Evolutionary conservation across 2,797 vertebrate genomes (phyloP).

Genomic region (Syngnathus acus): DNA sequence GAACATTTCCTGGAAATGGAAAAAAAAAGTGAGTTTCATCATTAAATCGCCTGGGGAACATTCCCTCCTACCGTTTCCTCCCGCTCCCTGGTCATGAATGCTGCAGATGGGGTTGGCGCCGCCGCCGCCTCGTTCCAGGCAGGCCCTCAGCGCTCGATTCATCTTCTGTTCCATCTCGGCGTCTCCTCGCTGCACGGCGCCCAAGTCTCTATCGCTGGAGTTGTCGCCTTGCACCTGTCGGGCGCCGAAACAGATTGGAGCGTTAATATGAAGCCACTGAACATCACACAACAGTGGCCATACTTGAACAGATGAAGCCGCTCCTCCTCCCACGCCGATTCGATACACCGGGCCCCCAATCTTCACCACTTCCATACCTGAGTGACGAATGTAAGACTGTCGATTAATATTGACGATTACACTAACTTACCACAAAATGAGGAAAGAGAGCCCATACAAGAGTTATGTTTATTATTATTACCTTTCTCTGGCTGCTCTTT

Average conservation of each 20-base stretch:
- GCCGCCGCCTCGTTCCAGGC: conserved; percentile 68
- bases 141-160: conserved; percentile 86
- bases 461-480: conserved; percentile 29
- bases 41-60: not conserved
- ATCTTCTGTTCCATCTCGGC: conserved; percentile 96
- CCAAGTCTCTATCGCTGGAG: conserved; percentile 77
- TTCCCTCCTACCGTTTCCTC: conserved; percentile 77
- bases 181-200: conserved; percentile 86
- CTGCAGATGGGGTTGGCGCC: conserved; percentile 82
- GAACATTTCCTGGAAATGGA: conserved; percentile 75
- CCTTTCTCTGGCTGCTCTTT: conserved; percentile 75
- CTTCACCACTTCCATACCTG: conserved; percentile 90
- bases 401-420: not conserved
- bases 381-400: conserved; percentile 2
- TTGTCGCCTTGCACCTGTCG: conserved; percentile 87
- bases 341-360: conserved; percentile 90
- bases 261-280: not conserved
- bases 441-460: not conserved
- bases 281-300: not conserved
- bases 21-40: not conserved
- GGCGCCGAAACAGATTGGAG: not conserved
- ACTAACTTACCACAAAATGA: not conserved
- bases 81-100: conserved; percentile 90
- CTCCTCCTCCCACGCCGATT: conserved; percentile 89
- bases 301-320: conserved; percentile 87